Conservation (phyloP, 2,113 vertebrate genomes). For the Centropus bengalensis region DNA sequence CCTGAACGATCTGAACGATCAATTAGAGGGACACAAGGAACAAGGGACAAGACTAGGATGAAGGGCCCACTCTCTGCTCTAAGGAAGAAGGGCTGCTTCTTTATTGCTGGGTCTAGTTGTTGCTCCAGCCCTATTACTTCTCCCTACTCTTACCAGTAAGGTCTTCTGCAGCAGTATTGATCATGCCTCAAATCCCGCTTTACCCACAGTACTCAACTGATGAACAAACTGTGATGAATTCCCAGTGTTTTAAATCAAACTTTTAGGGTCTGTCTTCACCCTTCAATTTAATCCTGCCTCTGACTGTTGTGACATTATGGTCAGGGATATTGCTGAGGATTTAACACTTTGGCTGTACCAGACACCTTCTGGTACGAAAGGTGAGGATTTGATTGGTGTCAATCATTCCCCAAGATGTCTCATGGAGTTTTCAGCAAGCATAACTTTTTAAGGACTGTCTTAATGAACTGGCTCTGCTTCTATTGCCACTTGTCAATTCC, state of each 20-base stretch:
- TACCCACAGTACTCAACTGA: not conserved
- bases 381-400: slow-evolving; percentile 71
- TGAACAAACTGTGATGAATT: slow-evolving; percentile 54
- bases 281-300: slow-evolving; percentile 46
- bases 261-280: slow-evolving; percentile 42
- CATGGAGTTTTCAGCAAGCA: slow-evolving; percentile 43
- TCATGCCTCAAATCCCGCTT: slow-evolving; percentile 36
- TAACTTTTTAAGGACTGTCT: slow-evolving; percentile 66
- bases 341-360: slow-evolving; percentile 51
- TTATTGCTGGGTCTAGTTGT: not conserved
- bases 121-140: not conserved
- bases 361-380: slow-evolving; percentile 37
- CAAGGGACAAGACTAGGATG: not conserved
- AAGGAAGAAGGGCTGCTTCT: not conserved
- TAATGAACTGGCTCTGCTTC: slow-evolving; percentile 65
- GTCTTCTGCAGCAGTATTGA: slow-evolving; percentile 33
- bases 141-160: not conserved
- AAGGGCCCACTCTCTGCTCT: not conserved
- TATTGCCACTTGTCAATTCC: slow-evolving; percentile 27
- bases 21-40: not conserved
- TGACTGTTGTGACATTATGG: slow-evolving; percentile 56
- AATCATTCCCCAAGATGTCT: slow-evolving; percentile 70
- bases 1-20: not conserved
- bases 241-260: slow-evolving; percentile 65
- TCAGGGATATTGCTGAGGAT: slow-evolving; percentile 65